These are phyloP conservation scores for Orthosia cruda DNA, from an alignment of 2,888 invertebrate species.

Conservation along the genomic window DNA sequence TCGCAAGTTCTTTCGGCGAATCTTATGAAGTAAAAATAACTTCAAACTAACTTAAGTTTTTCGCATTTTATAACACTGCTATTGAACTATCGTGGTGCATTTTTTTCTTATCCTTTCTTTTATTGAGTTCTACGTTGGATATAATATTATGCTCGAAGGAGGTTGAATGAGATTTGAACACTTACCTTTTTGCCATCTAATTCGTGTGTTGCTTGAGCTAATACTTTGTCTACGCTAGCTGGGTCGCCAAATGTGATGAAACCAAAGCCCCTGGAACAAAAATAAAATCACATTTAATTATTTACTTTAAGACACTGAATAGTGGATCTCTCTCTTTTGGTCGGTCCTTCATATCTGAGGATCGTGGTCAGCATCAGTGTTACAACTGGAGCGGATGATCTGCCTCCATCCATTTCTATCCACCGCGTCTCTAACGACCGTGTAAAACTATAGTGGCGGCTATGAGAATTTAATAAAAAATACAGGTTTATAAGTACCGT, in stretches of 20 bases:
- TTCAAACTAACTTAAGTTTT: constrained; percentile 57
- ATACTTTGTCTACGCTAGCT: constrained; percentile 99
- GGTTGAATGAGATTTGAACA: constrained; percentile 12
- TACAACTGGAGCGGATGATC: too few species aligned
- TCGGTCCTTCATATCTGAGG: too few species aligned
- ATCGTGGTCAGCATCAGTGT: too few species aligned
- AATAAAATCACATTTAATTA: constrained; percentile 46
- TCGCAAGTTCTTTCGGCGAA: constrained; percentile 63
- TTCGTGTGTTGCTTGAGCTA: constrained; percentile 99
- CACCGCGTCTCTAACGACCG: too few species aligned
- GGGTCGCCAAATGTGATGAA: constrained; percentile 99
- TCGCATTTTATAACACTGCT: constrained; percentile 63
- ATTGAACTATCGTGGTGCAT: constrained; percentile 55
- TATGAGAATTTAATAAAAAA: too few species aligned
- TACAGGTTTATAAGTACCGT: too few species aligned
- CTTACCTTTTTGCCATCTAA: constrained; percentile 99
- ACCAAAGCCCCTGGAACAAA: constrained; percentile 98
- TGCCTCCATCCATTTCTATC: too few species aligned
- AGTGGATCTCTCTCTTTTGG: too few species aligned
- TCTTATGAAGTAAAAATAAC: constrained; percentile 65
- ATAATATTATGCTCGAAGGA: constrained; percentile 38
- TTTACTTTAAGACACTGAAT: background rate
- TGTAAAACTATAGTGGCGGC: too few species aligned
- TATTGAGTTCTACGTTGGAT: constrained; percentile 31
- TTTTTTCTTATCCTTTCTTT: constrained; percentile 32